A percentile compares a stretch with the other conserved stretches of the same genome.
Evolutionary conservation across 1,140 invertebrate species (phyloP).

Genomic region (Pogonognathellus flavescens): DNA sequence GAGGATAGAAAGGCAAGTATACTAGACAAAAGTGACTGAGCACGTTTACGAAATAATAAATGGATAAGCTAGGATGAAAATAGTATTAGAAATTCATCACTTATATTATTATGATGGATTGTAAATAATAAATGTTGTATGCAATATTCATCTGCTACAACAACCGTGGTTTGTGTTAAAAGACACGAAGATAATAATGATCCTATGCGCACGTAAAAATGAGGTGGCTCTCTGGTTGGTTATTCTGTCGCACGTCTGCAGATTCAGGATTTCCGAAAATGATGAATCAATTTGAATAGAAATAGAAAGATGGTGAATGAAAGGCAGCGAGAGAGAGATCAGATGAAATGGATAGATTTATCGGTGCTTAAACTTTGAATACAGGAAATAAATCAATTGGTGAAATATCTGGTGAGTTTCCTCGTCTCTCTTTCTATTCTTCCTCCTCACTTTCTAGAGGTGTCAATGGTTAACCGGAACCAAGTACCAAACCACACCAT

Average conservation of each 20-base stretch:
- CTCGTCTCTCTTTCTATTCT: background rate
- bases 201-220: background rate
- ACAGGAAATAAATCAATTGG: conserved; percentile 24
- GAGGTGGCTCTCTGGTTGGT: background rate
- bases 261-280: conserved; percentile 34
- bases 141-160: too few species aligned
- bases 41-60: too few species aligned
- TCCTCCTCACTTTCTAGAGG: background rate
- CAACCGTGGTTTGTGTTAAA: background rate
- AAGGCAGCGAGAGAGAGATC: conserved; percentile 12
- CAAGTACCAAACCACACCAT: too few species aligned
- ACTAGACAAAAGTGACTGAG: too few species aligned
- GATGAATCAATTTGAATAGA: conserved; percentile 40
- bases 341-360: conserved; percentile 39
- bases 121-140: too few species aligned
- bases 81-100: too few species aligned
- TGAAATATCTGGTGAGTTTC: conserved; percentile 9
- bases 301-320: conserved; percentile 11
- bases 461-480: too few species aligned
- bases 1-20: too few species aligned
- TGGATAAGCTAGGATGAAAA: too few species aligned
- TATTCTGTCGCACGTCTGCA: background rate
- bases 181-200: background rate
- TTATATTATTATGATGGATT: too few species aligned
- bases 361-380: conserved; percentile 42